Percentiles rank a stretch among this genome's conserved stretches.
Evolutionary conservation across 2,797 vertebrate genomes (phyloP).

Genomic region (Acipenser oxyrinchus): DNA sequence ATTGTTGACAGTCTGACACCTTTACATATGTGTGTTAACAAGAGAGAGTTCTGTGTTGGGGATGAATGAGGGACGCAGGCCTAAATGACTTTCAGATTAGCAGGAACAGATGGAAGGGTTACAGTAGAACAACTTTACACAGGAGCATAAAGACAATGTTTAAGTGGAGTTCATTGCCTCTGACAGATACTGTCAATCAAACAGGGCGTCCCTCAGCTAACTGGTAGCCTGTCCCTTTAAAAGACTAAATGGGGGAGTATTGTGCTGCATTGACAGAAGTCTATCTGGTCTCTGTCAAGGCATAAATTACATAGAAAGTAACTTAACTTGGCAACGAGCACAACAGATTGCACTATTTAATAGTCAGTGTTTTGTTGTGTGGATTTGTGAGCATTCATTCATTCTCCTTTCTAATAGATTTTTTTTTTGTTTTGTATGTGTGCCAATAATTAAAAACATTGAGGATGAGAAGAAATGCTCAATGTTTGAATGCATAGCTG

Average conservation of each 20-base stretch:
- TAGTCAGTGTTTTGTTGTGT: no score
- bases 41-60: slow-evolving; percentile 58
- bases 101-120: slow-evolving; percentile 85
- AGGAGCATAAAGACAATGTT: slow-evolving; percentile 69
- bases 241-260: slow-evolving; percentile 46
- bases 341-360: slow-evolving; percentile 20
- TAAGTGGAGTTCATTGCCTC: slow-evolving; percentile 78
- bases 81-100: slow-evolving; percentile 80
- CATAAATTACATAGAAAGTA: slow-evolving; percentile 23
- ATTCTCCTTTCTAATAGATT: no score
- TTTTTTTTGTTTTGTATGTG: no score
- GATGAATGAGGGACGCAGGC: slow-evolving; percentile 55
- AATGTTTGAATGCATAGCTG: no score
- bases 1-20: slow-evolving; percentile 56
- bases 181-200: slow-evolving; percentile 80
- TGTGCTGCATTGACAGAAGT: slow-evolving; percentile 38
- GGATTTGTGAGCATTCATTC: no score
- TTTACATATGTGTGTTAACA: slow-evolving; percentile 73
- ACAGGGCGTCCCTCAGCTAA: slow-evolving; percentile 43
- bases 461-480: no score
- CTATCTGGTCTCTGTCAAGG: slow-evolving; percentile 45
- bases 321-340: slow-evolving; percentile 31
- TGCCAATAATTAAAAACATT: no score
- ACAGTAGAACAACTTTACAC: slow-evolving; percentile 83
- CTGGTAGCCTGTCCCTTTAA: slow-evolving; percentile 50